A percentile compares a stretch with the other conserved stretches of the same genome.
Evolutionary conservation across 2,113 vertebrate genomes (phyloP).

Genomic region (Fukomys damarensis): DNA sequence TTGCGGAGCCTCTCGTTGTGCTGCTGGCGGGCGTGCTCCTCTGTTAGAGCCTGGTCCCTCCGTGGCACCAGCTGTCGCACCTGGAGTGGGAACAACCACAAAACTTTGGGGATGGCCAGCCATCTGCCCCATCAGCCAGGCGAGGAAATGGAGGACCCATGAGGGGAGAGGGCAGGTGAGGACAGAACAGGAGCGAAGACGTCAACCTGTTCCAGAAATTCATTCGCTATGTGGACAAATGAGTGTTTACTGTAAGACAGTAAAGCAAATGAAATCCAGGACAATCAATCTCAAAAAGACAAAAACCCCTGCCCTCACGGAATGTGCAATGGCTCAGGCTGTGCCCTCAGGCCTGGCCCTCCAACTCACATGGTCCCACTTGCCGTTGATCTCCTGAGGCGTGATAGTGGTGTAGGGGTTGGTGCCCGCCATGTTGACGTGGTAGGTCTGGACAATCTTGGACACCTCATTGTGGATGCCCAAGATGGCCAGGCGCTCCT

Average conservation of each 20-base stretch:
- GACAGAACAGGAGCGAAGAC: background rate
- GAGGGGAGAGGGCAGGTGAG: background rate
- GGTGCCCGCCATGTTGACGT: constrained; percentile 96
- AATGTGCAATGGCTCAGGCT: background rate
- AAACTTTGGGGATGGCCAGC: background rate
- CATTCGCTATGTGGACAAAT: background rate
- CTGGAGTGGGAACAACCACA: constrained; percentile 77
- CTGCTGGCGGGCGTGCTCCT: constrained; percentile 97
- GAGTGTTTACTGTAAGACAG: background rate
- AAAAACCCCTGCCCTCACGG: background rate
- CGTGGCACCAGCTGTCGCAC: constrained; percentile 97
- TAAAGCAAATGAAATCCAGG: background rate
- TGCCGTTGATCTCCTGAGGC: constrained; percentile 96
- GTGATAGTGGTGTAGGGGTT: constrained; percentile 98
- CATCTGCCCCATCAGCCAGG: background rate
- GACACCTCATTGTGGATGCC: constrained; percentile 98
- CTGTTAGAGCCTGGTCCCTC: constrained; percentile 96
- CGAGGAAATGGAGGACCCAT: background rate
- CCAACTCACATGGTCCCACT: constrained; percentile 96
- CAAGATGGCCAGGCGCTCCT: constrained; percentile 96
- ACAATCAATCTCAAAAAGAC: background rate
- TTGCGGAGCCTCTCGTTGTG: constrained; percentile 97
- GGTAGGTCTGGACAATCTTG: constrained; percentile 98
- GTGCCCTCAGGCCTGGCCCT: background rate
- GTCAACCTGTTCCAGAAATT: background rate